These are phyloP conservation scores for Corythucha ciliata DNA, from an alignment of 2,888 invertebrate species.

Conservation along the genomic window DNA sequence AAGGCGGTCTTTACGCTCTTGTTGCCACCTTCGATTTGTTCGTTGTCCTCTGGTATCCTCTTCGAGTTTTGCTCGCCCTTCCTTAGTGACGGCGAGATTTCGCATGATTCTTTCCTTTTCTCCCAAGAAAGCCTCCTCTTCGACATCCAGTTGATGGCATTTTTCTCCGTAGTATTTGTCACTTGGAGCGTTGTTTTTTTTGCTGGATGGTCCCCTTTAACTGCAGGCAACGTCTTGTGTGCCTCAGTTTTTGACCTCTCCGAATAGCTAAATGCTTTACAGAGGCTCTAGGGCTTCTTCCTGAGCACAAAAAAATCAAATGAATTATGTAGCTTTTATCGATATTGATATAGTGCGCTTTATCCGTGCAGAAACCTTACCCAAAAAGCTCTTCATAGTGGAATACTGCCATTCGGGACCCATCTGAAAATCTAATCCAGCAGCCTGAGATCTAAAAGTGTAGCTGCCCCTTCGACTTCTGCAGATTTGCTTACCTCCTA, in stretches of 20 bases:
- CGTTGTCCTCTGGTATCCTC: conserved; percentile 7
- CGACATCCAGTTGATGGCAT: not conserved
- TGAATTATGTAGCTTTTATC: no score
- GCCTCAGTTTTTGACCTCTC: not conserved
- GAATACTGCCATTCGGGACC: no score
- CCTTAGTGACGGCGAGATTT: not conserved
- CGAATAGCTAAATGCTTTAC: no score
- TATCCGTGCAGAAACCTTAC: no score
- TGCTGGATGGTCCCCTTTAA: not conserved
- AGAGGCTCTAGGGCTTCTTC: not conserved
- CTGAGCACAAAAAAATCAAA: no score
- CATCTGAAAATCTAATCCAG: not conserved
- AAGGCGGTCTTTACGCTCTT: conserved; percentile 4
- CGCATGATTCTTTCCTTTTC: not conserved
- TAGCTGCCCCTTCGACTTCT: not conserved
- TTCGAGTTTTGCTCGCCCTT: not conserved
- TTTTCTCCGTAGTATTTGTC: not conserved
- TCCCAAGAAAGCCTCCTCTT: not conserved
- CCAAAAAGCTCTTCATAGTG: no score
- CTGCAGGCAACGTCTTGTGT: not conserved
- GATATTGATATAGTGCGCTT: no score
- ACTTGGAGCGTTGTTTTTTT: no score
- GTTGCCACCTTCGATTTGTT: not conserved
- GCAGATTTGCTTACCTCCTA: not conserved
- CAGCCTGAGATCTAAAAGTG: not conserved